phyloP scores from a whole-genome alignment of 1,140 invertebrate species.

The Thaumatotibia leucotreta region DNA sequence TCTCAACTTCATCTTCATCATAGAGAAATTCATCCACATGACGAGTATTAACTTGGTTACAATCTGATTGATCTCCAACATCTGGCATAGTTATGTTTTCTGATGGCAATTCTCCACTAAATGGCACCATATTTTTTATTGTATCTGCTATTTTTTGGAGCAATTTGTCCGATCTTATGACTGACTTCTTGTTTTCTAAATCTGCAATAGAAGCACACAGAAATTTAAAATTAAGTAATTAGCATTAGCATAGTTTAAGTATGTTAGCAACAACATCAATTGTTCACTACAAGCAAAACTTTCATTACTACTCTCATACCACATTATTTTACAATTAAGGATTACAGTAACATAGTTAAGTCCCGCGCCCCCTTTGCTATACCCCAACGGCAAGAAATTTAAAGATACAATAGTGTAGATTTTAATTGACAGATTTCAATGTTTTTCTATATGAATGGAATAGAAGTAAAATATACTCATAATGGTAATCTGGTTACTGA shows the following conservation, averaged over 20 bases:
- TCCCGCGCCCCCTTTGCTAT: too few species aligned
- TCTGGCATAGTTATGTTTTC: slow-evolving; percentile 77
- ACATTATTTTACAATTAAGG: too few species aligned
- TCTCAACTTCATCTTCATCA: slow-evolving; percentile 80
- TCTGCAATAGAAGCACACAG: slow-evolving; percentile 38
- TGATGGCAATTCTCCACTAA: slow-evolving; percentile 76
- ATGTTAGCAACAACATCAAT: neutral
- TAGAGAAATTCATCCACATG: slow-evolving; percentile 86
- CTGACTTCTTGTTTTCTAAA: slow-evolving; percentile 48
- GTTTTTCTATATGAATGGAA: too few species aligned
- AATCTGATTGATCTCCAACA: slow-evolving; percentile 79
- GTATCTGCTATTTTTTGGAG: slow-evolving; percentile 75
- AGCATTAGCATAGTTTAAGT: neutral
- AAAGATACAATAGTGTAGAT: too few species aligned
- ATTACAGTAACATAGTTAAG: too few species aligned
- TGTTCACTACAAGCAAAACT: too few species aligned
- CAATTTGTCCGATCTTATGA: slow-evolving; percentile 43
- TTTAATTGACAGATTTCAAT: too few species aligned
- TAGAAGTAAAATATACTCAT: too few species aligned
- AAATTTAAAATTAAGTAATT: neutral
- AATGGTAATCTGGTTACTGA: too few species aligned
- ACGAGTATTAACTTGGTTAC: slow-evolving; percentile 76
- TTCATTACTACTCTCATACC: too few species aligned
- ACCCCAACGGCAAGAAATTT: too few species aligned
- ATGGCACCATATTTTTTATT: slow-evolving; percentile 76